Evolutionary conservation across 2,797 vertebrate genomes (phyloP), one percentile per base, ranked within the genome.

Genomic region (Limosa lapponica): DNA sequence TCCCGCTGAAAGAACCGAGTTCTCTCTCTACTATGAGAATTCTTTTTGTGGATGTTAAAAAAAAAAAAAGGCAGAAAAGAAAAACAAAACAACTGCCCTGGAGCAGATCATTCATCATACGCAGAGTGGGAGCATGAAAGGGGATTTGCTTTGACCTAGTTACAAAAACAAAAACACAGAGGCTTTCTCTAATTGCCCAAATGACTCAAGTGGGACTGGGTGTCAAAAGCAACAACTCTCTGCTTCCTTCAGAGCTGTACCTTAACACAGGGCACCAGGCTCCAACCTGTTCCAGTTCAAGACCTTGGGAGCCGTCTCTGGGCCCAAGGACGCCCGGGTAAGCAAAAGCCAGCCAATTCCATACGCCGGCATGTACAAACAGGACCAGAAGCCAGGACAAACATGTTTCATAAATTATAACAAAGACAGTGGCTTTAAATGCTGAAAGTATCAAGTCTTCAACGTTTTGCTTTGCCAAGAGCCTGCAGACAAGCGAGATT

Each of bases 111-210:
- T 89, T 96, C 83, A 92, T 95, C 80, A 82, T 73, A 82, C 1
- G 6, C 28, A 54, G 84, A 87, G 80, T 52, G 58, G 71, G 86
- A 87, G 70, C 86, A 78, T 89, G 67, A 92, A 95, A 95, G 41
- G 43, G 59, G 59, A 93, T 90, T 95, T 96, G 77, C 90, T 93
- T 82, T 92, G 88, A 96, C 94, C 88, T 85, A 95, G 88, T 95
- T 93, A 89, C 25, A 92, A 93, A 92, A 97, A 91, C 89, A 90
- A 91, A 94, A 94, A 65, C 84, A 96, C 89, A 91, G 71, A 73
- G 27, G 85, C 49, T 90, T 89, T 95, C 24, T 80, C 65, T 94
- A 83, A 90, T 96, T 95, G 86, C 44, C 49, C 17, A 58, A 92
- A 95, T 94, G 64, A 95, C 64, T 96, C 78, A 82, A 91, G 25